Conservation (phyloP, 2,888 invertebrate genomes). For the Balanococcus diminutus region DNA sequence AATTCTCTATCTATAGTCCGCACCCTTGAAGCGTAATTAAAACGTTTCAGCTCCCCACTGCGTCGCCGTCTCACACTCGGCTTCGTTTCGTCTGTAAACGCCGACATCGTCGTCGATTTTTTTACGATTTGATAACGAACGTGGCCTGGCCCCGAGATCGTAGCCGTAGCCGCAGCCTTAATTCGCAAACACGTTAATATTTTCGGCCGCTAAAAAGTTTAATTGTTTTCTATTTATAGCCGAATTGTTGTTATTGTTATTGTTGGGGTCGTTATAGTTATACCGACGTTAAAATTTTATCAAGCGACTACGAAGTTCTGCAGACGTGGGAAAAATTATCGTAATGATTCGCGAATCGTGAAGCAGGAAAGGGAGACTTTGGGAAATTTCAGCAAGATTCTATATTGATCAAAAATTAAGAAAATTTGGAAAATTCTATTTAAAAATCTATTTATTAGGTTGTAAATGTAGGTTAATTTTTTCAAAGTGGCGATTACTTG, state of each 20-base stretch:
- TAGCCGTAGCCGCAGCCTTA: too few relatives aligned
- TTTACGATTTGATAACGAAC: neutral
- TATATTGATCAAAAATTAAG: too few relatives aligned
- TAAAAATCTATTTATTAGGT: too few relatives aligned
- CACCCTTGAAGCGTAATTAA: slow-evolving; percentile 29
- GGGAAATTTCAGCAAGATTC: too few relatives aligned
- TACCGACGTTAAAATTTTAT: neutral
- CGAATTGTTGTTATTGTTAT: neutral
- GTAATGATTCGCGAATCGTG: too few relatives aligned
- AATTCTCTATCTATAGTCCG: slow-evolving; percentile 12
- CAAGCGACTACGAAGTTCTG: too few relatives aligned
- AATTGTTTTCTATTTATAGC: neutral
- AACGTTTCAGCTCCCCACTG: neutral
- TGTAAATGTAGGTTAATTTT: too few relatives aligned
- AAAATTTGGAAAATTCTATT: too few relatives aligned
- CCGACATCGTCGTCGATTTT: neutral
- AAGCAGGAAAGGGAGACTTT: too few relatives aligned
- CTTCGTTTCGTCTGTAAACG: neutral
- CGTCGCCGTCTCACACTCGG: neutral
- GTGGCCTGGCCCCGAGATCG: neutral
- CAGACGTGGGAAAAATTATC: too few relatives aligned
- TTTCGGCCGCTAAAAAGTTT: neutral
- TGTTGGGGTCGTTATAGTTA: neutral
- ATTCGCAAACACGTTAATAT: neutral
- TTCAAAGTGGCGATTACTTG: too few relatives aligned